Conservation (phyloP, 2,113 vertebrate species). For the Pteropus alecto region DNA sequence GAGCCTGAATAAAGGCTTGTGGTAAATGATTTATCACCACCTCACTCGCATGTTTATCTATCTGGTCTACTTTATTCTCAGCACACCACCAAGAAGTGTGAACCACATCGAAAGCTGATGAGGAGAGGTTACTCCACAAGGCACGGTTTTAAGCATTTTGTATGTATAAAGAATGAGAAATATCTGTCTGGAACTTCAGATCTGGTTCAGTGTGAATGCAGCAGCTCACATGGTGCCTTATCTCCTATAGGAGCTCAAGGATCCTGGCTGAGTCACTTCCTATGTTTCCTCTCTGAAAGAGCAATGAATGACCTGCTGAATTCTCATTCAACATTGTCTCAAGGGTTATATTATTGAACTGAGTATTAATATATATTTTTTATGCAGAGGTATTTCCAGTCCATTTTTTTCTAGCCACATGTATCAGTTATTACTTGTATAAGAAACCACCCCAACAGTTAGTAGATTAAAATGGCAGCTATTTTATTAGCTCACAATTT, state of each 20-base stretch:
- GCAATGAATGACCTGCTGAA: neutral
- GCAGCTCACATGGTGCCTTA: neutral
- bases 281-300: neutral
- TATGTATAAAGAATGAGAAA: neutral
- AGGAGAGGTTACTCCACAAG: neutral
- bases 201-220: neutral
- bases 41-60: neutral
- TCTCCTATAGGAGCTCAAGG: neutral
- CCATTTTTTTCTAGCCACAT: neutral
- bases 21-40: neutral
- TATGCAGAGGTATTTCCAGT: neutral
- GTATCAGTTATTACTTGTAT: neutral
- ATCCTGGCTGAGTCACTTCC: neutral
- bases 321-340: neutral
- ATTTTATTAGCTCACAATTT: neutral
- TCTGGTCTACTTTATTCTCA: neutral
- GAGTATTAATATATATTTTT: neutral
- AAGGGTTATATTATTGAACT: neutral
- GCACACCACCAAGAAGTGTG: neutral
- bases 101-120: neutral
- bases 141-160: neutral
- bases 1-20: neutral
- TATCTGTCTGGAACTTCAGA: neutral
- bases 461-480: neutral
- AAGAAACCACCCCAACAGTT: neutral